Evolutionary conservation across 2,797 vertebrate species (phyloP).

Genomic region (Esox lucius): DNA sequence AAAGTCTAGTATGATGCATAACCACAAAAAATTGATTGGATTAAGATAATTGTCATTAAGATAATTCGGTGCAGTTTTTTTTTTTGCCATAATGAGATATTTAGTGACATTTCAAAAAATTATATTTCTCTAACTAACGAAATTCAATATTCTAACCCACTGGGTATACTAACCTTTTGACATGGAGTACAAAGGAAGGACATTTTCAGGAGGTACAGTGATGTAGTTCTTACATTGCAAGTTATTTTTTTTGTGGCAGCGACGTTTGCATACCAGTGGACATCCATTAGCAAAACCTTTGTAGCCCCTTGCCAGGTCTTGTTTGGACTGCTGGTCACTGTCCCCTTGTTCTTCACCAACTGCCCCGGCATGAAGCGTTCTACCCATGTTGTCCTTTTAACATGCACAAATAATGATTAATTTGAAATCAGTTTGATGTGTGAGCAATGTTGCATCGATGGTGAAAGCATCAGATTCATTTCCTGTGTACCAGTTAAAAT

Average conservation of each 20-base stretch:
- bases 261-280: conserved; percentile 67
- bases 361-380: conserved; percentile 62
- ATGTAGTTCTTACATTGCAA: conserved; percentile 38
- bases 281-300: conserved; percentile 68
- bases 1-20: background rate
- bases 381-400: conserved; percentile 58
- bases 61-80: background rate
- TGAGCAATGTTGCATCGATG: conserved; percentile 68
- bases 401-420: conserved; percentile 54
- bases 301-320: conserved; percentile 67
- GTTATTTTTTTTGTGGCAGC: conserved; percentile 49
- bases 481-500: background rate
- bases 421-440: conserved; percentile 41
- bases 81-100: background rate
- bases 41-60: background rate
- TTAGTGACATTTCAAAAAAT: background rate
- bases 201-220: conserved; percentile 33
- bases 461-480: conserved; percentile 31
- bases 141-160: conserved; percentile 48
- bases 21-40: background rate
- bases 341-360: conserved; percentile 47
- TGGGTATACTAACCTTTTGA: conserved; percentile 43
- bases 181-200: conserved; percentile 42
- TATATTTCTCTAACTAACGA: conserved; percentile 58
- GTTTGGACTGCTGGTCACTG: conserved; percentile 59